phyloP scores from a whole-genome alignment of 2,888 invertebrate species.

The Calameuta idolon region DNA sequence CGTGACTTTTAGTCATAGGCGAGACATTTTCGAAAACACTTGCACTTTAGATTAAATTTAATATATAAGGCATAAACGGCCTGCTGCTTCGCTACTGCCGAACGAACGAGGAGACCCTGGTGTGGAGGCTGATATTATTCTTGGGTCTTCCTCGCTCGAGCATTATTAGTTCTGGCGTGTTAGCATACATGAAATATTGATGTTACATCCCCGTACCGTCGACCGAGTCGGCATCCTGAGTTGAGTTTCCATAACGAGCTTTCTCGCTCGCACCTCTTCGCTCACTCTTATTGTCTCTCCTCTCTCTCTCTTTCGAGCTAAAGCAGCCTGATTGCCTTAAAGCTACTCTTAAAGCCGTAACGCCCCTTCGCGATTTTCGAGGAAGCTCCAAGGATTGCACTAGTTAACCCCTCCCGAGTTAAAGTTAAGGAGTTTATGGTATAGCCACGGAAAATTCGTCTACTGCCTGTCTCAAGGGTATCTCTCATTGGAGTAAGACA shows the following conservation, averaged over 20 bases:
- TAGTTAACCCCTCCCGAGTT: conserved; percentile 24
- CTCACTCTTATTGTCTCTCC: conserved; percentile 12
- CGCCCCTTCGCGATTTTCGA: conserved; percentile 40
- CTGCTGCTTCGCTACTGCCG: background rate
- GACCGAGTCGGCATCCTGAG: conserved; percentile 23
- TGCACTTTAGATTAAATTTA: conserved; percentile 51
- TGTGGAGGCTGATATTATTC: conserved; percentile 62
- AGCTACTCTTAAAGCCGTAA: conserved; percentile 49
- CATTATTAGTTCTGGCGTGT: conserved; percentile 67
- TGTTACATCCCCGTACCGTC: conserved; percentile 54
- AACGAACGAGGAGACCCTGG: conserved; percentile 16
- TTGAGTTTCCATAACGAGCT: conserved; percentile 31
- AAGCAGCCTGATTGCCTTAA: conserved; percentile 47
- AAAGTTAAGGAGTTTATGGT: background rate
- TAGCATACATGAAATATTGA: conserved; percentile 68
- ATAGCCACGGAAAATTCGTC: no score
- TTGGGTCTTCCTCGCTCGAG: conserved; percentile 62
- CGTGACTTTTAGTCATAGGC: conserved; percentile 8
- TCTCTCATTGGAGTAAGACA: no score
- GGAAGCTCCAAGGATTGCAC: conserved; percentile 12
- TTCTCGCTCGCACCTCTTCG: conserved; percentile 18
- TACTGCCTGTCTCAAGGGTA: no score
- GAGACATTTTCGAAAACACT: conserved; percentile 45
- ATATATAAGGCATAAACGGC: conserved; percentile 32
- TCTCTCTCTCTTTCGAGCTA: conserved; percentile 9